phyloP scores from a whole-genome alignment of 1,140 invertebrate species.

The Myzus persicae region DNA sequence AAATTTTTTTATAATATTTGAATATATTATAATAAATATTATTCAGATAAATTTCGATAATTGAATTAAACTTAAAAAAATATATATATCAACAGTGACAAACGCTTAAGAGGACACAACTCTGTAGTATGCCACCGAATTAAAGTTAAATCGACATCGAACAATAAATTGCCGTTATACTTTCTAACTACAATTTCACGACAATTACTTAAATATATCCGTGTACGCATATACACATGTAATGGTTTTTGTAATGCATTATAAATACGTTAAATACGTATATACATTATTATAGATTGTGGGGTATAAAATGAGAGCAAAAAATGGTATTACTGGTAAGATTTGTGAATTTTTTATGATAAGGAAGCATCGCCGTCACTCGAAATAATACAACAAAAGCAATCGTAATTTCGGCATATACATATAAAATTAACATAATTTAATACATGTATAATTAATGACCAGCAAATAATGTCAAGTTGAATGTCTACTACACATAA shows the following conservation, averaged over 20 bases:
- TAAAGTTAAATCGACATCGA: background rate
- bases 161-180: conserved; percentile 14
- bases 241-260: background rate
- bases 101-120: background rate
- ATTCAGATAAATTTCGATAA: background rate
- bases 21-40: background rate
- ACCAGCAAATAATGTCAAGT: background rate
- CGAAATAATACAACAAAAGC: background rate
- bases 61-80: background rate
- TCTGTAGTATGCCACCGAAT: background rate
- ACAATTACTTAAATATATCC: background rate
- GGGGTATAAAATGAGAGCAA: background rate
- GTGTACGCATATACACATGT: background rate
- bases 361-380: background rate
- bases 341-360: background rate
- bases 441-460: background rate
- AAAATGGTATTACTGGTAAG: background rate
- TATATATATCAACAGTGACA: background rate
- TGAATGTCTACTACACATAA: background rate
- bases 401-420: background rate
- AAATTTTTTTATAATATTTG: background rate
- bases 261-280: background rate
- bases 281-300: background rate
- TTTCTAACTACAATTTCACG: conserved; percentile 30
- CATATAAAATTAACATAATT: background rate